These are phyloP conservation scores for Bombyx huttoni DNA, from an alignment of 2,888 invertebrate genomes.

Conservation along the genomic window DNA sequence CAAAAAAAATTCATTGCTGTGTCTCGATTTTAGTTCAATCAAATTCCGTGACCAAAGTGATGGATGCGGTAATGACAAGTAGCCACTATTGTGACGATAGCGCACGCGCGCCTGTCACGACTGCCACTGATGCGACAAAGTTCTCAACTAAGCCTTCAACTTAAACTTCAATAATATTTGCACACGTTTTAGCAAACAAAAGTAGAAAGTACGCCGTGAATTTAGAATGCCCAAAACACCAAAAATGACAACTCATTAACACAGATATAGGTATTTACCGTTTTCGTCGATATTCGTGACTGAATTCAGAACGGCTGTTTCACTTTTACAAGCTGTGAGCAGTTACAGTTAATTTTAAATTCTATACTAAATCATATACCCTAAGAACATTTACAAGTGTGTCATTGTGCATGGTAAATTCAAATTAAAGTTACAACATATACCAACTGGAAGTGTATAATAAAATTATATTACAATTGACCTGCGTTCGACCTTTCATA, in stretches of 20 bases:
- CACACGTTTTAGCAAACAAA: neutral
- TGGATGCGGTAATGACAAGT: conserved; percentile 60
- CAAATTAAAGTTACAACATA: neutral
- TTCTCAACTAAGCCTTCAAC: conserved; percentile 2
- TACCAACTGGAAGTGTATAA: neutral
- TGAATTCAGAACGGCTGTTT: neutral
- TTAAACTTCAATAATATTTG: neutral
- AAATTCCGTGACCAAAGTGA: conserved; percentile 39
- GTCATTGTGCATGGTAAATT: neutral
- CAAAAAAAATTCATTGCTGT: conserved; percentile 20
- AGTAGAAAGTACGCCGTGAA: neutral
- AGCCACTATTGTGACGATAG: conserved; percentile 50
- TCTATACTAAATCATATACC: no score
- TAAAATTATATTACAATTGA: no score
- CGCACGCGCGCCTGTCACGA: conserved; percentile 63
- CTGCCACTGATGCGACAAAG: conserved; percentile 16
- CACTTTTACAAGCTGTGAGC: conserved; percentile 11
- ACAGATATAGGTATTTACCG: neutral
- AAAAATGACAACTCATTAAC: neutral
- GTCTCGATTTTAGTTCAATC: conserved; percentile 18
- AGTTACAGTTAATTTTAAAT: neutral
- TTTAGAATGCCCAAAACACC: neutral
- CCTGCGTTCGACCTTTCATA: neutral
- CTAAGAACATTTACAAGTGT: no score
- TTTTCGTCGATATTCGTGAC: neutral